Percentiles rank a stretch among this genome's conserved stretches.
phyloP scores from a whole-genome alignment of 2,888 invertebrate genomes.

The Meta bourneti region DNA sequence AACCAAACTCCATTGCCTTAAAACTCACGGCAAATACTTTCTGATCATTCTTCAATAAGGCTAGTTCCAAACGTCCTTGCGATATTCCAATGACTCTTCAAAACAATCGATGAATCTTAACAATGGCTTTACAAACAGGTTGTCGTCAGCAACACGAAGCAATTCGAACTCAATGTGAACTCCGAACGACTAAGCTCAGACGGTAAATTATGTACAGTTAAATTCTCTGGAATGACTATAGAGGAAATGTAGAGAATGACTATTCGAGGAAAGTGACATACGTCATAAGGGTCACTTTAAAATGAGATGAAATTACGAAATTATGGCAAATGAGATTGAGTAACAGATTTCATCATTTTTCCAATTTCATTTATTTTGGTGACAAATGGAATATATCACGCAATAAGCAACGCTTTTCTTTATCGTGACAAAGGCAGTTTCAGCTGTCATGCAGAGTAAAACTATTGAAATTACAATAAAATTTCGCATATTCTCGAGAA shows the following conservation, averaged over 20 bases:
- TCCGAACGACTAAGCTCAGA: too few species aligned
- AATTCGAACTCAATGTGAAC: not conserved
- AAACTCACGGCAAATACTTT: not conserved
- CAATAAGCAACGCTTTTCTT: not conserved
- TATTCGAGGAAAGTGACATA: not conserved
- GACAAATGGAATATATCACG: not conserved
- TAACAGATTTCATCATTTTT: not conserved
- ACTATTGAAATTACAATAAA: too few species aligned
- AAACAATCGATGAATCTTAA: not conserved
- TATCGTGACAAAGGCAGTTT: too few species aligned
- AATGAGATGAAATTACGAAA: not conserved
- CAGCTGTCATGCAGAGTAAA: too few species aligned
- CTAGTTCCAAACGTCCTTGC: not conserved
- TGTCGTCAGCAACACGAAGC: not conserved
- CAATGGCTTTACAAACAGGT: not conserved
- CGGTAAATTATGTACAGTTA: too few species aligned
- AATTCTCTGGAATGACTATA: too few species aligned
- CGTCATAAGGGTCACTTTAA: not conserved
- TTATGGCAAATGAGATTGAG: not conserved
- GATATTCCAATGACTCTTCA: not conserved
- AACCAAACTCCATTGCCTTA: not conserved
- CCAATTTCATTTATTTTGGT: not conserved
- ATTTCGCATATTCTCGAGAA: too few species aligned
- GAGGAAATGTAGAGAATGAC: too few species aligned
- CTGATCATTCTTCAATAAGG: not conserved